A percentile compares a stretch with the other conserved stretches of the same genome.
These are phyloP conservation scores for Sinodicranocentrus sp. DNA, from an alignment of 2,888 invertebrate genomes.

Conservation along the genomic window DNA sequence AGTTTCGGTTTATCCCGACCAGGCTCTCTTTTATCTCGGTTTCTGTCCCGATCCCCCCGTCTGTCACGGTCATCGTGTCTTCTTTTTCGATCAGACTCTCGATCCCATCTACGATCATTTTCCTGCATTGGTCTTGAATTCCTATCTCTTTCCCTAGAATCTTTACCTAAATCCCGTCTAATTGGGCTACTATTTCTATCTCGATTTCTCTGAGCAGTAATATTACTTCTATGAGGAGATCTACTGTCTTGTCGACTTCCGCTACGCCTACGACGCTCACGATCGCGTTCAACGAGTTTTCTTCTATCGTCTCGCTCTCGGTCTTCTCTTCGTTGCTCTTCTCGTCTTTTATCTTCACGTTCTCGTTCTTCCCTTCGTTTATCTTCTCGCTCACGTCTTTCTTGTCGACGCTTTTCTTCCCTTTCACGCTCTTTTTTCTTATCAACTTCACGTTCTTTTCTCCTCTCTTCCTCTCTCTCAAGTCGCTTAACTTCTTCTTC, in stretches of 20 bases:
- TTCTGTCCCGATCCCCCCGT: slow-evolving; percentile 30
- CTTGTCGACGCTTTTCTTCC: slow-evolving; percentile 52
- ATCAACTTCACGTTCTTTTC: slow-evolving; percentile 76
- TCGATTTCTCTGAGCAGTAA: slow-evolving; percentile 49
- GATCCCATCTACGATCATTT: slow-evolving; percentile 43
- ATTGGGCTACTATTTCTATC: slow-evolving; percentile 17
- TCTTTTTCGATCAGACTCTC: slow-evolving; percentile 50
- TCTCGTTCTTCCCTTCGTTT: slow-evolving; percentile 70
- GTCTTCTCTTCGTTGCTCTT: slow-evolving; percentile 30
- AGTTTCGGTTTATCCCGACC: slow-evolving; percentile 31
- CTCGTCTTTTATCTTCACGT: slow-evolving; percentile 76
- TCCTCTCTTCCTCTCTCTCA: slow-evolving; percentile 67
- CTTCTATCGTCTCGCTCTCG: slow-evolving; percentile 52
- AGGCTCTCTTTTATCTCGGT: slow-evolving; percentile 76
- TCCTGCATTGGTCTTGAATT: slow-evolving; percentile 8
- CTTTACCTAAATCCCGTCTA: background rate
- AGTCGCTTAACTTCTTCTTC: slow-evolving; percentile 17
- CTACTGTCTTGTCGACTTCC: slow-evolving; percentile 68
- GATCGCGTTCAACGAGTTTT: slow-evolving; percentile 45
- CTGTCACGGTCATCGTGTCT: slow-evolving; percentile 43
- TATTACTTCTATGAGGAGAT: slow-evolving; percentile 71
- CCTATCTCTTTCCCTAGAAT: slow-evolving; percentile 19
- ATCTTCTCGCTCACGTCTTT: slow-evolving; percentile 74
- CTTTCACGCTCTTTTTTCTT: slow-evolving; percentile 62
- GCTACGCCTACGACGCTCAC: too few species aligned